These are phyloP conservation scores for Dendrocincla tyrannina DNA, from an alignment of 2,797 vertebrate genomes.

Conservation along the genomic window DNA sequence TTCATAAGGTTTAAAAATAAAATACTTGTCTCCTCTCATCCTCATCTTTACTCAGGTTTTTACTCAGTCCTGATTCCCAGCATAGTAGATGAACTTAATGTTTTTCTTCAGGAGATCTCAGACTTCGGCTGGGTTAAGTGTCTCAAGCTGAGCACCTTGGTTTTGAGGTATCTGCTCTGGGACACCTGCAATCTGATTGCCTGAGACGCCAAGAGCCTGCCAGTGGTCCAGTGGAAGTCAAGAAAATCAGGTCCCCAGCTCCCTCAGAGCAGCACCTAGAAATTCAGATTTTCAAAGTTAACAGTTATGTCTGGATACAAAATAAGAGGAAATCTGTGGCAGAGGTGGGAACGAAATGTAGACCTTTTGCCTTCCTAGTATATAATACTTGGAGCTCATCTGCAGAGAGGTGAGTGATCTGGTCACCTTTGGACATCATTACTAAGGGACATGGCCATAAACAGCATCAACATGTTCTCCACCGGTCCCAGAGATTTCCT, in stretches of 20 bases:
- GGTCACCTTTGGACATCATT: neutral
- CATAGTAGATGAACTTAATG: neutral
- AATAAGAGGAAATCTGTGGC: neutral
- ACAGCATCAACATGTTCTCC: rapidly evolving
- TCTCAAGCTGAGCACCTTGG: neutral
- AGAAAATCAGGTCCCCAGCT: neutral
- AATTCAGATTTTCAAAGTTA: neutral
- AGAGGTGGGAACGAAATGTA: neutral
- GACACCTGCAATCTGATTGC: neutral
- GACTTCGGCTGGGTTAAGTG: neutral
- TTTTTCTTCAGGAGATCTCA: neutral
- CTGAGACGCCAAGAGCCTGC: neutral
- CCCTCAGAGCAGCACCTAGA: neutral
- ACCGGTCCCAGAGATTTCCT: neutral
- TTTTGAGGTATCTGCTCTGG: neutral
- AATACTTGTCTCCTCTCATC: constrained; percentile 44
- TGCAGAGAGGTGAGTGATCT: neutral
- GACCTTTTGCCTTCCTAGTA: neutral
- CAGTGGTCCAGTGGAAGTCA: neutral
- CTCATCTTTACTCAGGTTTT: neutral
- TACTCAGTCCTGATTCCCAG: neutral
- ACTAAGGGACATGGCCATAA: neutral
- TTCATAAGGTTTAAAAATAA: constrained; percentile 66
- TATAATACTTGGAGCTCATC: neutral
- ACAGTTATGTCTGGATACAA: neutral